These are phyloP conservation scores for Trogon melanurus DNA, from an alignment of 2,113 vertebrate genomes.

Conservation along the genomic window DNA sequence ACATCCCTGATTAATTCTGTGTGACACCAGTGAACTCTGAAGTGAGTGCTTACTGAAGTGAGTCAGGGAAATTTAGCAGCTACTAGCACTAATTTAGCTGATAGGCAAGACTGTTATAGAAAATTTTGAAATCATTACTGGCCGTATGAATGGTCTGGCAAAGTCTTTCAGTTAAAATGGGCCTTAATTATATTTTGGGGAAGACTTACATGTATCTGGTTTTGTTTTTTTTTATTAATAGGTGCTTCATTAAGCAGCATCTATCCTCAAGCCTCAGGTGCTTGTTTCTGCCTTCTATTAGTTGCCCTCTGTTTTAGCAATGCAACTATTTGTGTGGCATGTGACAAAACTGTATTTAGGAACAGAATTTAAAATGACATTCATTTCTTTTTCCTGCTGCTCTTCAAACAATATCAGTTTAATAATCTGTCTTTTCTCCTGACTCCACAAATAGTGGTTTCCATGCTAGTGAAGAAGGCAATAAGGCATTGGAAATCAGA, in stretches of 20 bases:
- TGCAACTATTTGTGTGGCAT: not conserved
- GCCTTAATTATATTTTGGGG: not conserved
- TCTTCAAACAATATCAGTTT: not conserved
- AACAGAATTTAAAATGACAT: not conserved
- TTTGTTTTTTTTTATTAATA: not conserved
- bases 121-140: not conserved
- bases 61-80: not conserved
- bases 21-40: not conserved
- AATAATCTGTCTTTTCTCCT: not conserved
- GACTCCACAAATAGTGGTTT: not conserved
- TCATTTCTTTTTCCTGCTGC: not conserved
- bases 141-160: not conserved
- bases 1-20: not conserved
- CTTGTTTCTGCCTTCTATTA: not conserved
- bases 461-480: not conserved
- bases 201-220: accelerated
- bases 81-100: not conserved
- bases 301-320: not conserved
- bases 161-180: not conserved
- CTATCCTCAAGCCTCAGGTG: not conserved
- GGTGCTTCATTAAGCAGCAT: not conserved
- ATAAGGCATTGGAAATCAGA: not conserved
- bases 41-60: not conserved
- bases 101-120: not conserved
- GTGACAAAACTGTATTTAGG: not conserved